These are phyloP conservation scores for Chiloscyllium plagiosum DNA, from an alignment of 2,113 vertebrate genomes.

Conservation along the genomic window DNA sequence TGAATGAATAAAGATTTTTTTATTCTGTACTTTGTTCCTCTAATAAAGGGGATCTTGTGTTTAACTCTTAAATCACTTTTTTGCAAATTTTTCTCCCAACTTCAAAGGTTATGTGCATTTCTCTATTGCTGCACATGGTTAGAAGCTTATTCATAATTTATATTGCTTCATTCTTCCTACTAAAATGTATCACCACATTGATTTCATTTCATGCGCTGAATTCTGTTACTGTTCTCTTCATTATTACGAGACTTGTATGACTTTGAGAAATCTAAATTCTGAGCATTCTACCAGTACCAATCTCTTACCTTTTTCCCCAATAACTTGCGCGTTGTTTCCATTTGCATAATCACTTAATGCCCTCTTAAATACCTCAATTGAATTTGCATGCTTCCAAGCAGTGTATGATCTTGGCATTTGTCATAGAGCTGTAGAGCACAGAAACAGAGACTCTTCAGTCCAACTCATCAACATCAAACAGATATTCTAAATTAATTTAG, in stretches of 20 bases:
- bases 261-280: not conserved
- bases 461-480: no score
- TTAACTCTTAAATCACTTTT: not conserved
- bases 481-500: no score
- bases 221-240: not conserved
- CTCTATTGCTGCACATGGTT: not conserved
- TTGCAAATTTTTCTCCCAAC: not conserved
- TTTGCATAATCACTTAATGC: no score
- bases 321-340: no score
- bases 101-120: not conserved
- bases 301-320: no score
- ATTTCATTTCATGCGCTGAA: not conserved
- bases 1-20: no score
- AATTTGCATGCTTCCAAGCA: no score
- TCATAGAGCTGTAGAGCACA: no score
- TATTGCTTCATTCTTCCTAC: not conserved
- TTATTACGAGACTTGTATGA: not conserved
- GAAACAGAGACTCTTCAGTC: no score
- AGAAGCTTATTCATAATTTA: not conserved
- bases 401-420: no score
- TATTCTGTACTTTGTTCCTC: not conserved
- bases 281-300: not conserved
- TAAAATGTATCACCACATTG: not conserved
- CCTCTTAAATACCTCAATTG: no score
- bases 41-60: not conserved